These are phyloP conservation scores for Drosophila fuyamai DNA, from an alignment of 1,140 invertebrate genomes.

Conservation along the genomic window DNA sequence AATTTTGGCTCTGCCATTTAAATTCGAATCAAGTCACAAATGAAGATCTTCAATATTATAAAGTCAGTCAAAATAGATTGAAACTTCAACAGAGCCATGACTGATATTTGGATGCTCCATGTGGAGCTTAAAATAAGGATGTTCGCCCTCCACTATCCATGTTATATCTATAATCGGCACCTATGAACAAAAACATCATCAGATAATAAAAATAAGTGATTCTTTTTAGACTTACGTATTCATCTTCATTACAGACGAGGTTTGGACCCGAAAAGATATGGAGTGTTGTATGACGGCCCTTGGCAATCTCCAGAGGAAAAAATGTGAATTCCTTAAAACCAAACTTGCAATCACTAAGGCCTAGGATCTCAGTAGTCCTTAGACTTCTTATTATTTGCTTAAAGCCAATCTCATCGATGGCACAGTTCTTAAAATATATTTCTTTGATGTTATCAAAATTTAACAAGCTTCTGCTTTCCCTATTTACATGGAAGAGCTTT, in stretches of 20 bases:
- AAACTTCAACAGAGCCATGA: too few relatives aligned
- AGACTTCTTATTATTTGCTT: too few relatives aligned
- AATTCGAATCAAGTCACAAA: too few relatives aligned
- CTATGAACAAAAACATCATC: background rate
- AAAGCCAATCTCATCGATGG: too few relatives aligned
- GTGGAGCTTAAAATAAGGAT: conserved; percentile 2
- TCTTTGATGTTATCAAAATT: conserved; percentile 22
- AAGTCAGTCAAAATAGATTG: conserved; percentile 6
- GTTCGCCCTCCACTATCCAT: conserved; percentile 4
- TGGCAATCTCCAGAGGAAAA: conserved; percentile 17
- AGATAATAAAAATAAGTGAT: background rate
- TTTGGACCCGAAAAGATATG: conserved; percentile 15
- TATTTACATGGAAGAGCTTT: too few relatives aligned
- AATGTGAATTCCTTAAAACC: conserved; percentile 39
- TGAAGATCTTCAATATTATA: background rate
- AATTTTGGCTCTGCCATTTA: too few relatives aligned
- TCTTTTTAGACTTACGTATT: background rate
- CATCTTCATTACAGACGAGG: background rate
- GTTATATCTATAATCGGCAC: background rate
- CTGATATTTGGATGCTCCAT: background rate
- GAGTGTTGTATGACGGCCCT: conserved; percentile 10
- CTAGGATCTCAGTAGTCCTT: conserved; percentile 21
- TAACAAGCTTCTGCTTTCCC: too few relatives aligned
- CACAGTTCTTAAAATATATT: conserved; percentile 34
- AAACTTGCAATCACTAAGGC: conserved; percentile 47